These are phyloP conservation scores for Drosophila stalkeri DNA, from an alignment of 2,888 invertebrate species.

Conservation along the genomic window DNA sequence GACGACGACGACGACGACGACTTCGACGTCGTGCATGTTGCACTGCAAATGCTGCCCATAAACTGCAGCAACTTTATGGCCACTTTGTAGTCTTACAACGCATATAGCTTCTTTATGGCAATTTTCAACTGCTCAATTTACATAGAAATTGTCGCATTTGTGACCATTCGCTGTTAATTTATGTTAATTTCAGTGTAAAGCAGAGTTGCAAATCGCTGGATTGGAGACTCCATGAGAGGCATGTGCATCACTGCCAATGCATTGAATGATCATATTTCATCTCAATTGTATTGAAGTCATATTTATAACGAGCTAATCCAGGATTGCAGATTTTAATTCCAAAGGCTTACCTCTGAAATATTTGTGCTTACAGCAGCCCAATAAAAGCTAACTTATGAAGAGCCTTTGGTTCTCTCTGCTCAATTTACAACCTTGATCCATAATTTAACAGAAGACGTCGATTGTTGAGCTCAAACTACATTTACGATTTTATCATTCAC, in stretches of 20 bases:
- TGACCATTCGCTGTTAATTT: constrained; percentile 60
- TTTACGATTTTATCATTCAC: background rate
- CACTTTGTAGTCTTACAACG: constrained; percentile 68
- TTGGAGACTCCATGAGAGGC: background rate
- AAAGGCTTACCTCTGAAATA: background rate
- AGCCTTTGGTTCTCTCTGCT: background rate
- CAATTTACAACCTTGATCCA: background rate
- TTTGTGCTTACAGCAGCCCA: background rate
- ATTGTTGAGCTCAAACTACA: background rate
- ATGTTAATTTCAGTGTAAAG: constrained; percentile 58
- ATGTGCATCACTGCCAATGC: background rate
- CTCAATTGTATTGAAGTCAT: background rate
- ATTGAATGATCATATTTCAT: background rate
- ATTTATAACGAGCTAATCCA: background rate
- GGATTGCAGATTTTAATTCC: background rate
- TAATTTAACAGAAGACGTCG: background rate
- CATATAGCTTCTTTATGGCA: constrained; percentile 64
- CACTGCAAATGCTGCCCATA: constrained; percentile 60
- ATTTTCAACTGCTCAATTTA: constrained; percentile 68
- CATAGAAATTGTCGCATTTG: constrained; percentile 60
- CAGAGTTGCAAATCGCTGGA: background rate
- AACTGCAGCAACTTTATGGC: constrained; percentile 71
- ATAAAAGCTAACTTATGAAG: background rate
- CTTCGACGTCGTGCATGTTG: constrained; percentile 6
- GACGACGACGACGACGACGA: constrained; percentile 13